These are phyloP conservation scores for Merops nubicus DNA, from an alignment of 2,113 vertebrate species.

Conservation along the genomic window DNA sequence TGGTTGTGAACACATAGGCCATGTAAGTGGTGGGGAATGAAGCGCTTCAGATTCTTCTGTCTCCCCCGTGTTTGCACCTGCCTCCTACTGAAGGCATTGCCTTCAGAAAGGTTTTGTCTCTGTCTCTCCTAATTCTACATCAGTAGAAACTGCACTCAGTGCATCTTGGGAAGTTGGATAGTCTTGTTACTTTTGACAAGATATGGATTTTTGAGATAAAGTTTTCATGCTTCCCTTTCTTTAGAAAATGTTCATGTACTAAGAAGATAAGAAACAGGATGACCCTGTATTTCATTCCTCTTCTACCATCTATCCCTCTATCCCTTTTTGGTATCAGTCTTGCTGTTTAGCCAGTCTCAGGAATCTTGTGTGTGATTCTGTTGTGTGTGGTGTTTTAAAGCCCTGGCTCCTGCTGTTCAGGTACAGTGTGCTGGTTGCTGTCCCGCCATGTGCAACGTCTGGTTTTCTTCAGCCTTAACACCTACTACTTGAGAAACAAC, in stretches of 20 bases:
- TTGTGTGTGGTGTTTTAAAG: background rate
- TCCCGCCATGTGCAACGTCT: background rate
- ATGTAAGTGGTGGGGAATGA: background rate
- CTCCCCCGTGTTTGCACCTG: background rate
- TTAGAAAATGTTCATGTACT: background rate
- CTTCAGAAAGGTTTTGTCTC: background rate
- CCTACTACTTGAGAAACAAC: background rate
- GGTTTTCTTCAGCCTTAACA: conserved; percentile 21
- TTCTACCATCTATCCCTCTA: background rate
- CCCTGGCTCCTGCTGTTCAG: background rate
- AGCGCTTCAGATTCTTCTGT: background rate
- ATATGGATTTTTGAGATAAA: rapidly evolving
- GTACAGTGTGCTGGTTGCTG: background rate
- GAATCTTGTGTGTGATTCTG: background rate
- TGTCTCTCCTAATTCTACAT: background rate
- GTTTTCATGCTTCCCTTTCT: background rate
- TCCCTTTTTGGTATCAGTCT: background rate
- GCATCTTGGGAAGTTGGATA: background rate
- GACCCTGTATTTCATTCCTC: background rate
- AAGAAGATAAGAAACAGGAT: background rate
- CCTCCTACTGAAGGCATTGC: background rate
- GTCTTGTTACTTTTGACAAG: background rate
- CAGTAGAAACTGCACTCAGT: background rate
- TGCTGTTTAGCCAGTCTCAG: background rate
- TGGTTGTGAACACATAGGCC: rapidly evolving